Percentiles rank a stretch among this genome's conserved stretches.
Evolutionary conservation across 2,113 vertebrate genomes (phyloP).

Genomic region (Antechinus flavipes): DNA sequence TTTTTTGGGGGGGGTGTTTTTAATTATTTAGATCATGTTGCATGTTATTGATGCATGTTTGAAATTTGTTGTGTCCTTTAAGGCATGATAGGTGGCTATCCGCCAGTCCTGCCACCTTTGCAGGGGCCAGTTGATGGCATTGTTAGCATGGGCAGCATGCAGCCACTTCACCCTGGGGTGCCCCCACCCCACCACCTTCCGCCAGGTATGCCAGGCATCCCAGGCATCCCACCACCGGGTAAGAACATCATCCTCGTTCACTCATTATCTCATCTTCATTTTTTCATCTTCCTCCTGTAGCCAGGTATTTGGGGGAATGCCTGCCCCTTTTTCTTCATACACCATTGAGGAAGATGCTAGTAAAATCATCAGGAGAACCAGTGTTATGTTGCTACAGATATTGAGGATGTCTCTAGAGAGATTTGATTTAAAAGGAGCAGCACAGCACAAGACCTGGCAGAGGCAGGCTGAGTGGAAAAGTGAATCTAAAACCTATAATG

Average conservation of each 20-base stretch:
- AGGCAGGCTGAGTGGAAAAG: slow-evolving; percentile 29
- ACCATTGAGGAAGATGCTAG: slow-evolving; percentile 56
- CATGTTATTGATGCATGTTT: slow-evolving; percentile 96
- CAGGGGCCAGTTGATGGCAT: slow-evolving; percentile 94
- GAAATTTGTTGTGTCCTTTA: slow-evolving; percentile 94
- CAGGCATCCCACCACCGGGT: slow-evolving; percentile 93
- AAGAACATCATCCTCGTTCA: slow-evolving; percentile 92
- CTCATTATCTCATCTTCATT: slow-evolving; percentile 85
- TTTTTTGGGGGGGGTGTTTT: slow-evolving; percentile 55
- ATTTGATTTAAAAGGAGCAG: neutral
- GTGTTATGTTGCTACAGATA: neutral
- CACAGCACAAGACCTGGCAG: slow-evolving; percentile 27
- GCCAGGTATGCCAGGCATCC: slow-evolving; percentile 91
- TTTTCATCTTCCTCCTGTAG: slow-evolving; percentile 87
- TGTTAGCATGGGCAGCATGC: slow-evolving; percentile 96
- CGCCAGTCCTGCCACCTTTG: slow-evolving; percentile 92
- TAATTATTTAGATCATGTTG: slow-evolving; percentile 90
- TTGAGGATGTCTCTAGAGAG: slow-evolving; percentile 25
- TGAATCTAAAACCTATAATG: neutral
- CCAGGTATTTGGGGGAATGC: slow-evolving; percentile 86
- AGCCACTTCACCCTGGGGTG: slow-evolving; percentile 94
- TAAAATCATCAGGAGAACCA: slow-evolving; percentile 28
- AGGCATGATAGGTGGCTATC: slow-evolving; percentile 96
- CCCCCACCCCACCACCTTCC: slow-evolving; percentile 93
- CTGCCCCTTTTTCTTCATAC: slow-evolving; percentile 78